These are phyloP conservation scores for Aquatica leii DNA, from an alignment of 2,888 invertebrate species.

Conservation along the genomic window DNA sequence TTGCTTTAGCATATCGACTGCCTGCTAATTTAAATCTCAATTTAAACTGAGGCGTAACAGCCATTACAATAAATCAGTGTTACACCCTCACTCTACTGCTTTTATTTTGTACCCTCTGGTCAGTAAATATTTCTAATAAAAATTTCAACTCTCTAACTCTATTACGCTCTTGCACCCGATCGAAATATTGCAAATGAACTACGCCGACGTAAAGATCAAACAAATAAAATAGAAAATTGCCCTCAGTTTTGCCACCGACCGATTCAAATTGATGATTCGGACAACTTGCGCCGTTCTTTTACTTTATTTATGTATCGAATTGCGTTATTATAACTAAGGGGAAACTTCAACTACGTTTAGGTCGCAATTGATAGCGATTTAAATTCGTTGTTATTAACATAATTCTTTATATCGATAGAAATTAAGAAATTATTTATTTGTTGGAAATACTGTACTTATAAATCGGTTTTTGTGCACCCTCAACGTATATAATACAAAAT, in stretches of 20 bases:
- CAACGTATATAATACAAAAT: neutral
- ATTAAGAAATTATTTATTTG: no score
- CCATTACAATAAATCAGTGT: slow-evolving; percentile 61
- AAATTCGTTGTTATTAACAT: neutral
- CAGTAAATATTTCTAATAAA: slow-evolving; percentile 24
- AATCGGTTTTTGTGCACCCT: no score
- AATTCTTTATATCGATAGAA: no score
- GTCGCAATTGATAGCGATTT: neutral
- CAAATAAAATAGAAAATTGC: slow-evolving; percentile 23
- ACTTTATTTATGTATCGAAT: slow-evolving; percentile 43
- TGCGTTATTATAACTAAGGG: slow-evolving; percentile 39
- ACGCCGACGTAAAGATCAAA: slow-evolving; percentile 26
- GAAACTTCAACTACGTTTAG: slow-evolving; percentile 17
- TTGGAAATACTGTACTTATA: no score
- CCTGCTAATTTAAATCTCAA: slow-evolving; percentile 62
- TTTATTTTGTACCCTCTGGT: slow-evolving; percentile 40
- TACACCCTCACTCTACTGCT: slow-evolving; percentile 50
- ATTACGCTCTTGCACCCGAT: slow-evolving; percentile 21
- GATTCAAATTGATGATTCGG: slow-evolving; percentile 53
- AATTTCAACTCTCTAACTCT: slow-evolving; percentile 23
- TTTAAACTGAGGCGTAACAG: slow-evolving; percentile 60
- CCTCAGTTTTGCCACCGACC: slow-evolving; percentile 45
- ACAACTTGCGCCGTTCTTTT: slow-evolving; percentile 47
- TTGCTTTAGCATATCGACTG: slow-evolving; percentile 52
- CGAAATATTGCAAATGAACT: slow-evolving; percentile 14